Base-by-base conservation (phyloP, 2,797 vertebrate genomes). In the Gobio occitaniae region DNA sequence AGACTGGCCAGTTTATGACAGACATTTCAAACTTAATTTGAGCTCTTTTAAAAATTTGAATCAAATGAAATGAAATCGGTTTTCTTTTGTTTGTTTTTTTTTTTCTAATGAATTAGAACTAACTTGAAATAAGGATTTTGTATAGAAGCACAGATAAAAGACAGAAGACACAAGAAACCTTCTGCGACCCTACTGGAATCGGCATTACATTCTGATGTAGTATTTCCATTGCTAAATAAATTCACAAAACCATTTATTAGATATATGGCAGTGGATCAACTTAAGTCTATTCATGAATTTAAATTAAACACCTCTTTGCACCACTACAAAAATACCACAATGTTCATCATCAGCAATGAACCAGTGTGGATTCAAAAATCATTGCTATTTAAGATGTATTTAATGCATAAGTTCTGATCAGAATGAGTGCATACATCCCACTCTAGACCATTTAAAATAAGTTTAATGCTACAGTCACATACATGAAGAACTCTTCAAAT, bases 391-490 rank as follows among this genome's bases (percentile, higher is more conserved):
- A 63, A 25, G 12, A 52, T 74, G 71, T 59, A 44, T 61, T 50
- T 80, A 47, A 74, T 74, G 71, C 15, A 74, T 29, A 79, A 48
- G 7, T 48, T 50, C 25, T 65, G 59, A 65, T 65, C 54, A 44
- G 76, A 68, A 68, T 36, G 48, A 54, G 16, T 52, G 72, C 6
- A 54, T 54, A 75, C 47, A 76, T 54, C 50, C 11, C 74, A 77
- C 52, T 21, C 52, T 38, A 41, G 11, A 75, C 11, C 52, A 76
- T 56, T 76, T 76, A 4, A 50, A 75, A 52, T 25, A 25, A 48
- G 74, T n/a, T 32, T 8, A 59, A 56, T 77, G 17, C 11, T 77
- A 56, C 10, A 41, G 12, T 61, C 75, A 77, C 52, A 59, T 32
- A 21, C 29, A 80, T 47, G 10, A 70, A 32, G 44, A 66, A 32